Evolutionary conservation across 2,113 vertebrate species (phyloP), one percentile per base, ranked within the genome.

Genomic region (Cryptotis parvus): DNA sequence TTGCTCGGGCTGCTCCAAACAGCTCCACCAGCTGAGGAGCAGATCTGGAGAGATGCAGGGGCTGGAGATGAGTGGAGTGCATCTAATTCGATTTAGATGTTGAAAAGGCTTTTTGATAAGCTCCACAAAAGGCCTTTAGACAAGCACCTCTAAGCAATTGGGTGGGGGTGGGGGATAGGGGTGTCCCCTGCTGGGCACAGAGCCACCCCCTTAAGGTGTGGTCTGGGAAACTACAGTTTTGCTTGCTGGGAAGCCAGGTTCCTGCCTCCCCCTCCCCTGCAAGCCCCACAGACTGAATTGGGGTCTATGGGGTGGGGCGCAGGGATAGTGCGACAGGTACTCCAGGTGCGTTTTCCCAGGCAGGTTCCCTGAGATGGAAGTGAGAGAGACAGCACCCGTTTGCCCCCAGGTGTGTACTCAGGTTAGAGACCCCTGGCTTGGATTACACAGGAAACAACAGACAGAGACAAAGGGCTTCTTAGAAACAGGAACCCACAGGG

Each of bases 121-220:
- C 39, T 89, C 79, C 74, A 94, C 43, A 80, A 83, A 92, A 91
- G 37, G 45, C 65, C 5, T 68, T 88, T 73, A 90, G 33, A 83
- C 18, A 43, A 79, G 66, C 22, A 41, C 20, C 15, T 82, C 39
- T 9, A 26, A 22, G 84, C 0, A 18, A 73, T 35, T 26, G 29
- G 22, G 33, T 35, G 27, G 15, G 55, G 1, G 6, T 22, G 55
- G 35, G 35, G 27, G 45, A 14, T 2, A 14, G 45, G 2, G 45
- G 22, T 74, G 41, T 39, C 27, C 55, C 75, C 55, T 15, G 22
- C 45, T 91, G 65, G 37, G 35, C 58, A 45, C 14, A n/a, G 12
- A 89, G 55, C 66, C 6, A 2, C 18, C 66, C 66, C 39, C 31
- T 65, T 39, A 20, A 45, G 35, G 35, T 29, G 10, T 24, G 49